Evolutionary conservation across 37 sponge, comb jelly and placozoan species (phyloP).

Genomic region (Tethya wilhelma): DNA sequence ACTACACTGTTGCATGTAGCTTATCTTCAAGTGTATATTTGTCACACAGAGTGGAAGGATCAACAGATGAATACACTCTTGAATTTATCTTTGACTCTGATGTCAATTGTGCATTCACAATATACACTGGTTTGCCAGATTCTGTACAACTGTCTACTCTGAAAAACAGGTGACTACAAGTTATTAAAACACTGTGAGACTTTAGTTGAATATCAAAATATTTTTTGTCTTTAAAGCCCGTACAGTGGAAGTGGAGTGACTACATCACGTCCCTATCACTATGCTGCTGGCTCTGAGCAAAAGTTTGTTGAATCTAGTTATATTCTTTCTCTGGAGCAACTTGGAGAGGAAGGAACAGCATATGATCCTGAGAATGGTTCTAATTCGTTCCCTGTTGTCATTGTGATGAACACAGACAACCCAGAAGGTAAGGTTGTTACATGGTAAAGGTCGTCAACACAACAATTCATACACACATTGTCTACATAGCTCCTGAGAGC

Average conservation of each 20-base stretch:
- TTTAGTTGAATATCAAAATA: too few species aligned
- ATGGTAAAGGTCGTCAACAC: background rate
- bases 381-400: slow-evolving; percentile 29
- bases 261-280: slow-evolving; percentile 14
- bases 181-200: too few species aligned
- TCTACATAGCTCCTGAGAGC: background rate
- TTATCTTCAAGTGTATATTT: background rate
- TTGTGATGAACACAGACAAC: slow-evolving; percentile 36
- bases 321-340: background rate
- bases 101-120: slow-evolving; percentile 56
- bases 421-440: slow-evolving; percentile 19
- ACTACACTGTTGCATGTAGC: background rate
- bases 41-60: background rate
- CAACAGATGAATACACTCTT: slow-evolving; percentile 55
- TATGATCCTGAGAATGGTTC: slow-evolving; percentile 53
- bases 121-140: slow-evolving; percentile 31
- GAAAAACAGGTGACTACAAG: slow-evolving; percentile 13
- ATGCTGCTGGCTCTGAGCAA: slow-evolving; percentile 42
- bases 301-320: slow-evolving; percentile 7
- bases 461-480: background rate
- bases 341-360: slow-evolving; percentile 20
- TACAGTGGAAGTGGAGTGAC: background rate
- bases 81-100: slow-evolving; percentile 85
- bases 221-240: too few species aligned
- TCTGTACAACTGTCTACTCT: slow-evolving; percentile 1